phyloP scores from a whole-genome alignment of 2,888 invertebrate genomes.

The Morpho deidamia region DNA sequence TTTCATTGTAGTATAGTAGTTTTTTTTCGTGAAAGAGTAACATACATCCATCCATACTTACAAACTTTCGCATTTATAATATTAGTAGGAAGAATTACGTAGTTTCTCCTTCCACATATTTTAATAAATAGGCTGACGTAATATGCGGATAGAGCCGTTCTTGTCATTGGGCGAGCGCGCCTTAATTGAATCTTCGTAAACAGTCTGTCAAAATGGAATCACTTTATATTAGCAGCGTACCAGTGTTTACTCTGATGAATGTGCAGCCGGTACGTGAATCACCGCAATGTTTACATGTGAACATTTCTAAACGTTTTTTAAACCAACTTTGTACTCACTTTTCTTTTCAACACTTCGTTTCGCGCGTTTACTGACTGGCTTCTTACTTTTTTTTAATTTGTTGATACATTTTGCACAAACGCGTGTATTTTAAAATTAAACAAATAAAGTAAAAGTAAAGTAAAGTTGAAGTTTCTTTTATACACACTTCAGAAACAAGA shows the following conservation, averaged over 20 bases:
- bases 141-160: neutral
- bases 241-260: conserved; percentile 42
- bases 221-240: conserved; percentile 39
- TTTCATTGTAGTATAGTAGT: too few relatives aligned
- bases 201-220: conserved; percentile 36
- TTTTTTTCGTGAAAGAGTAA: too few relatives aligned
- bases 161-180: conserved; percentile 9
- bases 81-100: too few relatives aligned
- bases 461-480: too few relatives aligned
- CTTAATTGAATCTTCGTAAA: conserved; percentile 16
- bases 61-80: too few relatives aligned
- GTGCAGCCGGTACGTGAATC: conserved; percentile 44
- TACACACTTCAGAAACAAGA: too few relatives aligned
- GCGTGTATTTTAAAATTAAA: too few relatives aligned
- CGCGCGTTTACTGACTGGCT: neutral
- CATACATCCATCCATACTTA: too few relatives aligned
- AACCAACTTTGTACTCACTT: conserved; percentile 25
- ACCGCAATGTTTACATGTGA: conserved; percentile 34
- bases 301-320: conserved; percentile 32
- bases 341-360: conserved; percentile 13
- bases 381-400: neutral
- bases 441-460: too few relatives aligned
- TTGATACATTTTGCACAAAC: neutral
- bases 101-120: too few relatives aligned
- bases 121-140: too few relatives aligned